Conservation (phyloP, 2,888 invertebrate genomes). For the Orthosia cruda region DNA sequence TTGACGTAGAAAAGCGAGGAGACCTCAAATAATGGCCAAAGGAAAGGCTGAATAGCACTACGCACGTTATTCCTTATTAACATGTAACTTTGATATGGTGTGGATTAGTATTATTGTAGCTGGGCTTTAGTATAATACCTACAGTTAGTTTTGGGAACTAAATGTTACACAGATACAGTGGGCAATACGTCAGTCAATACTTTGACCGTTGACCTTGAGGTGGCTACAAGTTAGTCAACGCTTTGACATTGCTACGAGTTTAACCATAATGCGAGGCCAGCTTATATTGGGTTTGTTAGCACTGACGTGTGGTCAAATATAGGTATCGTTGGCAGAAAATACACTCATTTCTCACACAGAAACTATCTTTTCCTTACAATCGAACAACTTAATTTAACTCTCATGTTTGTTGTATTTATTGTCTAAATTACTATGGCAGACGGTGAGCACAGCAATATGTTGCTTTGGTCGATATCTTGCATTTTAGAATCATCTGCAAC, state of each 20-base stretch:
- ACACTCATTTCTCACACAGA: no score
- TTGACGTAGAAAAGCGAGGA: no score
- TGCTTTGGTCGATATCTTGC: no score
- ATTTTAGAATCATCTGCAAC: no score
- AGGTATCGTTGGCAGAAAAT: not conserved
- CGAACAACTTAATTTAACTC: no score
- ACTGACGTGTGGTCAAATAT: not conserved
- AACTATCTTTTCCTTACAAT: no score
- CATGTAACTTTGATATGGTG: constrained; percentile 11
- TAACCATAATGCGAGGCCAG: not conserved
- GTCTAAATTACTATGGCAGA: no score
- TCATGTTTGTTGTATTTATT: no score
- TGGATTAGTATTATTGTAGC: not conserved
- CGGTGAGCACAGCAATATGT: no score
- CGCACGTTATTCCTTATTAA: constrained; percentile 13
- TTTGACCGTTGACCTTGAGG: not conserved
- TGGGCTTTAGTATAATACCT: no score
- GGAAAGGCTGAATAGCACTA: no score
- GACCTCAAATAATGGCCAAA: no score
- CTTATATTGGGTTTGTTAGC: not conserved
- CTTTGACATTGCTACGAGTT: not conserved
- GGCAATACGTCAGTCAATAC: not conserved
- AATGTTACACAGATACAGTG: not conserved
- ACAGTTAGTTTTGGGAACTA: not conserved
- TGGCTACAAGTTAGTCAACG: not conserved